These are phyloP conservation scores for Xestia ashworthii DNA, from an alignment of 2,888 invertebrate species.

Conservation along the genomic window DNA sequence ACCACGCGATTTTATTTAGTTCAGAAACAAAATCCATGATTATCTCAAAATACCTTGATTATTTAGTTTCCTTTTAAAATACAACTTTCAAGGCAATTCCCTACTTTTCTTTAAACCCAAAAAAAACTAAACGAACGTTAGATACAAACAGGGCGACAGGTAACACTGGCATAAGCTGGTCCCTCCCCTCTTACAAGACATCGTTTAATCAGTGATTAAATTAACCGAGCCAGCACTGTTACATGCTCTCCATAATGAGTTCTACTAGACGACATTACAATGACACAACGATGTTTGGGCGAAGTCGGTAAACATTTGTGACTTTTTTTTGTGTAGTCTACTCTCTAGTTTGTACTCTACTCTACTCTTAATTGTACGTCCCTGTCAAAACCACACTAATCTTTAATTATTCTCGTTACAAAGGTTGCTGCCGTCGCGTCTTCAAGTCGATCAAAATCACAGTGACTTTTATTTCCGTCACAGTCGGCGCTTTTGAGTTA, in stretches of 20 bases:
- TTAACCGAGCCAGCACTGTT: slow-evolving; percentile 50
- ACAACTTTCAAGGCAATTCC: not conserved
- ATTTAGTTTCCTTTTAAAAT: not conserved
- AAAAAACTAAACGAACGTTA: no score
- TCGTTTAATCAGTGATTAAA: slow-evolving; percentile 67
- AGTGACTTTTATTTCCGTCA: not conserved
- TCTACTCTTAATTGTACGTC: not conserved
- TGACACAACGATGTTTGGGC: not conserved
- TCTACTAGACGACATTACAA: slow-evolving; percentile 36
- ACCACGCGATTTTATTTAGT: no score
- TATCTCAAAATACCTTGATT: not conserved
- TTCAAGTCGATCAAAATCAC: not conserved
- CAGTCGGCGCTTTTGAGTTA: not conserved
- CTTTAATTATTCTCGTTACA: not conserved
- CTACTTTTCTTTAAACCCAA: not conserved
- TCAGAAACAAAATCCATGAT: no score
- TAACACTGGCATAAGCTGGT: slow-evolving; percentile 52
- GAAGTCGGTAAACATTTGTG: not conserved
- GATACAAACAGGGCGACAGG: slow-evolving; percentile 28
- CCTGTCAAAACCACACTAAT: not conserved
- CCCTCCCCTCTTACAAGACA: slow-evolving; percentile 68
- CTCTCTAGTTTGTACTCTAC: no score
- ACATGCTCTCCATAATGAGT: slow-evolving; percentile 56
- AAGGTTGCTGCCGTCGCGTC: not conserved
- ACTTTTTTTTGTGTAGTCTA: not conserved